Base-by-base conservation (phyloP, 2,113 vertebrate species). In the Halichoeres trimaculatus region DNA sequence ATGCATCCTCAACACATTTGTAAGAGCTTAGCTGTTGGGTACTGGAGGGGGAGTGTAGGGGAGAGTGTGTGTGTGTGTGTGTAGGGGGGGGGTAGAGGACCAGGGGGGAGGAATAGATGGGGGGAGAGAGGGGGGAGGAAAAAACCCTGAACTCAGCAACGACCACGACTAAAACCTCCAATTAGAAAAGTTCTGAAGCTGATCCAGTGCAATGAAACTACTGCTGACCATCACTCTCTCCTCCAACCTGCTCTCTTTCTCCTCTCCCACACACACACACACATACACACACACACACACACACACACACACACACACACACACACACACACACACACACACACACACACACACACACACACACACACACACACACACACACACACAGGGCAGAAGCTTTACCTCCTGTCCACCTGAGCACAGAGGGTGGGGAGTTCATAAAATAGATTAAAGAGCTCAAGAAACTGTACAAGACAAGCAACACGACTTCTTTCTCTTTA, bases 1-100 rank as follows among this genome's bases (percentile, higher is more conserved):
- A 90, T 94, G 96, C 96, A 94, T 94, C 90, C 95, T 97, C 95
- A 19, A 95, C 95, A 95, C 94, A 96, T 96, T 95, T 94, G 87
- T 85, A 87, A 88, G 86, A 93, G 91, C 91, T 92, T 91, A 93
- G 89, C 85, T 90, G 82, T 78, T 78, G 76, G 88, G 87, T 78
- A 56, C 12, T 48, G 48, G 63, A 76, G 65, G 23, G 70, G 62
- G 57, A 70, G 63, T 68, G 65, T 41, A 50, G 26, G 7, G 59
- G 12, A 2, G 23, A 10, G 36, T 3, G 16, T 6, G 30, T 20
- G 47, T 45, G 12, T 41, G 34, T 35, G 3, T 30, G 10, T 14
- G 60, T 57, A 52, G 41, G 54, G 34, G 43, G 3, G 38, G 12
- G 19, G 56, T 57, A 55, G 41, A 36, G 62, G 66, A 19, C 24